These are phyloP conservation scores for Decapterus maruadsi DNA, from an alignment of 2,797 vertebrate genomes.

Conservation along the genomic window DNA sequence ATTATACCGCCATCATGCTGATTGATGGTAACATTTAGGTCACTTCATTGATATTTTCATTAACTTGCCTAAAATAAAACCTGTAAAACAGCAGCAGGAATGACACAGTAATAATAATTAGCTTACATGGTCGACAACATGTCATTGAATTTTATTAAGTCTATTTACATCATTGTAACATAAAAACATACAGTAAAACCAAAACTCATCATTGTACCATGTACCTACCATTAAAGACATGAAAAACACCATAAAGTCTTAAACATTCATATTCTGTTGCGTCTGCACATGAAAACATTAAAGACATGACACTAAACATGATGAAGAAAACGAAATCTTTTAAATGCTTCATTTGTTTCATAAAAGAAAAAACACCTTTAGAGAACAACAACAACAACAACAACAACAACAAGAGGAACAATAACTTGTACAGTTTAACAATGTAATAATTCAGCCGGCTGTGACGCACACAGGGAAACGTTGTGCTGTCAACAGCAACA, in stretches of 20 bases:
- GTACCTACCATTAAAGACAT: constrained; percentile 16
- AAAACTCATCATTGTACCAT: neutral
- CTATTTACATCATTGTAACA: constrained; percentile 26
- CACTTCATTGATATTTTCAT: neutral
- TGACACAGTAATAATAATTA: neutral
- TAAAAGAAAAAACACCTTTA: neutral
- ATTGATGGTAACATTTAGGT: neutral
- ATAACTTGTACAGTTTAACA: neutral
- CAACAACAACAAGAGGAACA: neutral
- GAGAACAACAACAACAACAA: neutral
- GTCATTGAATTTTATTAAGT: constrained; percentile 51
- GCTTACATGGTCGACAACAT: neutral
- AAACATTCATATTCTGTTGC: constrained; percentile 68
- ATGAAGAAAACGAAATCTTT: neutral
- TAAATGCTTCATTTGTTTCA: neutral
- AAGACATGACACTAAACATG: neutral
- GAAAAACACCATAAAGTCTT: constrained; percentile 20
- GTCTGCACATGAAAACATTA: neutral
- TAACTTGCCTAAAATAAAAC: too few relatives aligned
- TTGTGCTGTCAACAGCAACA: constrained; percentile 2
- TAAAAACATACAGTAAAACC: neutral
- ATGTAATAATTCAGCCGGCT: neutral
- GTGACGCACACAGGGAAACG: neutral
- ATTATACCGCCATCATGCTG: neutral
- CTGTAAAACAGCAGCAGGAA: neutral